phyloP scores from a whole-genome alignment of 2,113 vertebrate genomes.

The Chamaetylas fuelleborni region DNA sequence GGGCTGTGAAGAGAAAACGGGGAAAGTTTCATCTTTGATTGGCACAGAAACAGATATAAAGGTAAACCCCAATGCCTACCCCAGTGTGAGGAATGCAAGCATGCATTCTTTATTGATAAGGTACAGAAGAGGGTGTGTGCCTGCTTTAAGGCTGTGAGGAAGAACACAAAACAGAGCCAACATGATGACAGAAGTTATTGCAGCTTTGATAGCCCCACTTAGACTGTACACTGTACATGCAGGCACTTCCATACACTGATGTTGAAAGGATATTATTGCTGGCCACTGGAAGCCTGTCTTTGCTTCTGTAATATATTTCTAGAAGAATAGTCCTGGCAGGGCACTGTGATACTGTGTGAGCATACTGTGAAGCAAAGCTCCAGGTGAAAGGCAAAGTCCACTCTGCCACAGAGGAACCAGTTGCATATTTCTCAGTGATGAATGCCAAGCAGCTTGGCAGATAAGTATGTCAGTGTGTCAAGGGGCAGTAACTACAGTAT shows the following conservation, averaged over 20 bases:
- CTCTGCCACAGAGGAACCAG: background rate
- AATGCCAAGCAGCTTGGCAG: background rate
- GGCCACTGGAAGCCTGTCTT: background rate
- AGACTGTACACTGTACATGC: background rate
- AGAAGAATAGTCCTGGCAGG: background rate
- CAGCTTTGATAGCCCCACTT: constrained; percentile 41
- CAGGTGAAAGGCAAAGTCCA: background rate
- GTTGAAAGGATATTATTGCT: background rate
- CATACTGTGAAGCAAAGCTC: background rate
- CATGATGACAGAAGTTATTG: constrained; percentile 58
- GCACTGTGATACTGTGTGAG: background rate
- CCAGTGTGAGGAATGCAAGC: background rate
- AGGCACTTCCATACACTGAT: background rate
- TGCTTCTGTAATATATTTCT: background rate
- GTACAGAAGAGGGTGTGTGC: background rate
- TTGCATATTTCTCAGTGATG: background rate
- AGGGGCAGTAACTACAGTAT: background rate
- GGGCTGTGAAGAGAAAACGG: background rate
- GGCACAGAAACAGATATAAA: background rate
- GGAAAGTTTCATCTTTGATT: background rate
- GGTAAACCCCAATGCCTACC: background rate
- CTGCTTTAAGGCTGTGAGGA: background rate
- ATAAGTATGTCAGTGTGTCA: background rate
- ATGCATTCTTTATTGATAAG: background rate
- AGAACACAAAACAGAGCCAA: constrained; percentile 48